A percentile compares a stretch with the other conserved stretches of the same genome.
phyloP scores from a whole-genome alignment of 2,888 invertebrate genomes.

The Neoascia interrupta region DNA sequence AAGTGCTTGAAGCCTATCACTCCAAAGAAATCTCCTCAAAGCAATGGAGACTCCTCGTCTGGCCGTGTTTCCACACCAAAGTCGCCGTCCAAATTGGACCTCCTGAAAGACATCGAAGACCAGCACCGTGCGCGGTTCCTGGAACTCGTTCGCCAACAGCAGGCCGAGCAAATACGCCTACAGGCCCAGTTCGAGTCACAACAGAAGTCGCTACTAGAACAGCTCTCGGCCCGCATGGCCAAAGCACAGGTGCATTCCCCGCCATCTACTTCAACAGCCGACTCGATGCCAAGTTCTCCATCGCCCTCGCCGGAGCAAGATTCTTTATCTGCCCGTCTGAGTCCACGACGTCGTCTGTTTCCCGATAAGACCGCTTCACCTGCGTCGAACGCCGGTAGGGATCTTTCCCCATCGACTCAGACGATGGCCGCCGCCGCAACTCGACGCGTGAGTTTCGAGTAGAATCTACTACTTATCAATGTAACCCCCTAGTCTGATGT shows the following conservation, averaged over 20 bases:
- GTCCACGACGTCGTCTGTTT: constrained; percentile 43
- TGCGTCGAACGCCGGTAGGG: background rate
- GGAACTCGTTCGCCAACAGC: constrained; percentile 83
- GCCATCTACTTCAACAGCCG: constrained; percentile 23
- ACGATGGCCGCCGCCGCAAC: background rate
- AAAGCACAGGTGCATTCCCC: constrained; percentile 58
- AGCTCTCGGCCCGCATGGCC: constrained; percentile 74
- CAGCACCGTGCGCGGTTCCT: constrained; percentile 85
- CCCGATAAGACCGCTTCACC: constrained; percentile 18
- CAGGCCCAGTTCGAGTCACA: constrained; percentile 85
- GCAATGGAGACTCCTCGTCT: background rate
- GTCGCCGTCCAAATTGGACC: constrained; percentile 39
- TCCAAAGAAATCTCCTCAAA: constrained; percentile 27
- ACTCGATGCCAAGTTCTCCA: constrained; percentile 30
- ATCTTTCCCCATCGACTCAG: constrained; percentile 38
- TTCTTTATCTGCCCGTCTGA: constrained; percentile 5
- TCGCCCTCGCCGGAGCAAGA: constrained; percentile 42
- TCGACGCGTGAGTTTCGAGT: constrained; percentile 67
- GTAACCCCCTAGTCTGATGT: constrained; percentile 45
- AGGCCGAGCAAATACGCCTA: constrained; percentile 83
- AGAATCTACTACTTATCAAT: constrained; percentile 11
- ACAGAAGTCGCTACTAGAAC: constrained; percentile 82
- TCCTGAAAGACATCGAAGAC: constrained; percentile 80
- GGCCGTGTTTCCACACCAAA: constrained; percentile 7
- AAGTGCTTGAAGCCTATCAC: constrained; percentile 52